Conservation (phyloP, 2,888 invertebrate genomes). For the Drosophila monieri region DNA sequence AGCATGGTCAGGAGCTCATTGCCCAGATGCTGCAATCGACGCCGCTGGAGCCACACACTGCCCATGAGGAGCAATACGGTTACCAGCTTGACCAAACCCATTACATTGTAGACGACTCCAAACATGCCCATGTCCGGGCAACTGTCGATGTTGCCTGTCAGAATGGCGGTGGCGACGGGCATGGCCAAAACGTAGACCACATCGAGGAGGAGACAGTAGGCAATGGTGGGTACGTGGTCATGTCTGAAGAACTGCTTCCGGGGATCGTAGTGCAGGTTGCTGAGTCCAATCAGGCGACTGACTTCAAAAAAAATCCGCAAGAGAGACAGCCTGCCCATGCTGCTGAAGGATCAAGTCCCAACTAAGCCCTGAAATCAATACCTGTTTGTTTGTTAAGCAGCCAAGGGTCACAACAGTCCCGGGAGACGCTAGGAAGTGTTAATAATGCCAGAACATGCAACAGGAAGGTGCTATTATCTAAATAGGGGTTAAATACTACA, state of each 20-base stretch:
- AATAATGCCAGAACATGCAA: constrained; percentile 23
- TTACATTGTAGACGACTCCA: constrained; percentile 41
- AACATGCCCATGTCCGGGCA: constrained; percentile 50
- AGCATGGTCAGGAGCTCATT: constrained; percentile 41
- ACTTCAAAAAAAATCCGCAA: constrained; percentile 29
- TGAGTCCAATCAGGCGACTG: constrained; percentile 50
- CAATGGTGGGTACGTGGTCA: constrained; percentile 40
- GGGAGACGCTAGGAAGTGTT: background rate
- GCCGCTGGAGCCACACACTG: constrained; percentile 41
- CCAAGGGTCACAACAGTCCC: background rate
- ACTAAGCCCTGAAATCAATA: background rate
- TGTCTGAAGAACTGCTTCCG: constrained; percentile 15
- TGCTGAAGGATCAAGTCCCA: background rate
- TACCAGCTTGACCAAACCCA: constrained; percentile 22
- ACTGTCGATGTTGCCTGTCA: constrained; percentile 25
- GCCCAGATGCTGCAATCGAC: constrained; percentile 11
- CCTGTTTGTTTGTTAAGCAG: background rate
- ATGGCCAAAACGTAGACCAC: constrained; percentile 29
- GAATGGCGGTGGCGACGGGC: constrained; percentile 26
- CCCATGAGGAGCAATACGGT: constrained; percentile 25
- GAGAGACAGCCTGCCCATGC: constrained; percentile 8
- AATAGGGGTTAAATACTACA: background rate
- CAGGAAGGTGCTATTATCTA: background rate
- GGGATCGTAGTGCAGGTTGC: constrained; percentile 51
- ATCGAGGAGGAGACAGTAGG: constrained; percentile 45